phyloP scores from a whole-genome alignment of 2,113 vertebrate species.

The Syngnathus floridae region DNA sequence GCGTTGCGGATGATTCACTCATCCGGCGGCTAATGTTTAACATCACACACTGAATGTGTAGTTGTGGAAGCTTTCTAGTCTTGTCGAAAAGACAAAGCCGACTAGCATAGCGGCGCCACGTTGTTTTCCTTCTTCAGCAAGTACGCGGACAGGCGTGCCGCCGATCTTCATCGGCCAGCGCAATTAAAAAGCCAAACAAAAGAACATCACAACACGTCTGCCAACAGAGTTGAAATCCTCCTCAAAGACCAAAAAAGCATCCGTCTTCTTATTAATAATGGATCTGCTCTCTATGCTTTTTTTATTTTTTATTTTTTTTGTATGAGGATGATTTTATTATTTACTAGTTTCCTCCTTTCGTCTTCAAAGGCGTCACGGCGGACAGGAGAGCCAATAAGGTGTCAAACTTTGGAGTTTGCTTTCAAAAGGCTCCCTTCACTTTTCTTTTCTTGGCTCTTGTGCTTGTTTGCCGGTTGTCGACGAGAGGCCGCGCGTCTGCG shows the following conservation, averaged over 20 bases:
- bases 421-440: constrained; percentile 67
- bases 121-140: constrained; percentile 21
- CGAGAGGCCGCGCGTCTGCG: constrained; percentile 62
- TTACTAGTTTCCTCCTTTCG: constrained; percentile 68
- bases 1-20: no score
- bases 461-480: constrained; percentile 71
- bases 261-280: constrained; percentile 77
- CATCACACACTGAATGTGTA: no score
- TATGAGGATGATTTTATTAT: constrained; percentile 79
- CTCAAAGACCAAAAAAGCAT: constrained; percentile 64
- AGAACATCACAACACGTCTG: constrained; percentile 61
- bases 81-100: constrained; percentile 15
- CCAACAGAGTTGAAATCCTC: constrained; percentile 56
- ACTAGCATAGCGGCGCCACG: constrained; percentile 66
- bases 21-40: no score
- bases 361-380: constrained; percentile 70
- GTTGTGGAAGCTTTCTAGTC: no score
- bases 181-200: constrained; percentile 51
- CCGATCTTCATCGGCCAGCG: constrained; percentile 43
- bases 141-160: constrained; percentile 45
- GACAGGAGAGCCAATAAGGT: constrained; percentile 52
- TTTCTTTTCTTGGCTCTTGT: constrained; percentile 53
- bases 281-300: constrained; percentile 72
- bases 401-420: constrained; percentile 67
- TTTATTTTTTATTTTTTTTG: constrained; percentile 47